These are phyloP conservation scores for Lepidothrix coronata DNA, from an alignment of 2,113 vertebrate species.

Conservation along the genomic window DNA sequence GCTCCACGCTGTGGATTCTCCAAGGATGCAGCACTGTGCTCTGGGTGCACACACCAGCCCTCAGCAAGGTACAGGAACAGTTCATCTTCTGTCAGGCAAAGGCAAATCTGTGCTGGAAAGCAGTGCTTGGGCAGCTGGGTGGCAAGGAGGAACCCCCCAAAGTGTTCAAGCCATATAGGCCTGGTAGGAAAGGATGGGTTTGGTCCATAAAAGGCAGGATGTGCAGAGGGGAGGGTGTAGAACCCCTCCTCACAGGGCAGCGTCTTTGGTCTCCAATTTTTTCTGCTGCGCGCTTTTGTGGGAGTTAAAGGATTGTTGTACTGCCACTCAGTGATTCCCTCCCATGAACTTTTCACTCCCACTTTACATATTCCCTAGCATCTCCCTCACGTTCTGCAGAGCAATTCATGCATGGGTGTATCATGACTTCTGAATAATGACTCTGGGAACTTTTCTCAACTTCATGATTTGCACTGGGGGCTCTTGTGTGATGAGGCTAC, in stretches of 20 bases:
- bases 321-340: neutral
- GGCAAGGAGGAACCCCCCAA: neutral
- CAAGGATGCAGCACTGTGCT: neutral
- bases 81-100: neutral
- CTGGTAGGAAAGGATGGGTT: neutral
- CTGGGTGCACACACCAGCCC: neutral
- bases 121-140: neutral
- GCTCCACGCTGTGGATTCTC: neutral
- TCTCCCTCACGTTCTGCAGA: neutral
- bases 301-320: neutral
- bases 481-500: neutral
- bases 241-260: neutral
- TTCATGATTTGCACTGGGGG: neutral
- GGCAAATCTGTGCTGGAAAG: neutral
- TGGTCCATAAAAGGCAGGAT: neutral
- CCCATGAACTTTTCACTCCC: neutral
- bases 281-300: accelerated
- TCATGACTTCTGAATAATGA: neutral
- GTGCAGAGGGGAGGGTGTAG: neutral
- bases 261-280: neutral
- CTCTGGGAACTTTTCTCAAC: neutral
- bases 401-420: neutral
- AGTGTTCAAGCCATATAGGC: neutral
- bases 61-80: neutral
- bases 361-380: neutral